Conservation (phyloP, 2,113 vertebrate species). For the Galbula dea region DNA sequence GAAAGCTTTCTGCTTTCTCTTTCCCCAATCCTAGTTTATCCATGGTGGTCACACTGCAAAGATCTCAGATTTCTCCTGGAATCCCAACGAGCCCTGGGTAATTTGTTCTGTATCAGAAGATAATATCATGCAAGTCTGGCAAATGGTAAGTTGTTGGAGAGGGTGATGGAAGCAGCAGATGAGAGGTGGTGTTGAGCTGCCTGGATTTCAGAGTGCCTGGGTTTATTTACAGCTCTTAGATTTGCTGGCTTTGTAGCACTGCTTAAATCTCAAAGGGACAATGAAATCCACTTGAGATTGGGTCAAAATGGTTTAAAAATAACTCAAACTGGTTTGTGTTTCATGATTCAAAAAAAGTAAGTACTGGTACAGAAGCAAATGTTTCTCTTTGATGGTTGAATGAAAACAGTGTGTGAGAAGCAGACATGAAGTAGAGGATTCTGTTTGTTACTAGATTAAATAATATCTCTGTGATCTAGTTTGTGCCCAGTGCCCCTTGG, state of each 20-base stretch:
- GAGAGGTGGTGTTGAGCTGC: not conserved
- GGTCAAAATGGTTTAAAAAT: not conserved
- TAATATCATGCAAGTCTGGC: conserved; percentile 99
- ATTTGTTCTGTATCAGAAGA: conserved; percentile 99
- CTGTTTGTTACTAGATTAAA: too few species aligned
- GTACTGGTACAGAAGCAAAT: not conserved
- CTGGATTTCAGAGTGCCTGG: not conserved
- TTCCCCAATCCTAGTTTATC: conserved; percentile 81
- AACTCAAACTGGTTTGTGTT: not conserved
- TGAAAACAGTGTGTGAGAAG: not conserved
- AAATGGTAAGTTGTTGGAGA: conserved; percentile 83
- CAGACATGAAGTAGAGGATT: not conserved
- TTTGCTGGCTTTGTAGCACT: not conserved
- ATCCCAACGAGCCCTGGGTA: conserved; percentile 98
- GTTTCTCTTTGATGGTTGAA: not conserved
- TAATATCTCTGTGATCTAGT: too few species aligned
- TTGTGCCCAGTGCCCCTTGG: too few species aligned
- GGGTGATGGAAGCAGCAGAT: not conserved
- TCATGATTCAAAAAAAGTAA: not conserved
- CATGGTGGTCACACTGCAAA: conserved; percentile 98
- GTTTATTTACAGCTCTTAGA: not conserved
- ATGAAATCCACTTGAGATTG: not conserved
- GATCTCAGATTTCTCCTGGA: conserved; percentile 99
- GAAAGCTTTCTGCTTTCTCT: not conserved
- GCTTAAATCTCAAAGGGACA: not conserved